Evolutionary conservation across 2,113 vertebrate species (phyloP), one percentile per base, ranked within the genome.

Genomic region (Trogon surrucura): DNA sequence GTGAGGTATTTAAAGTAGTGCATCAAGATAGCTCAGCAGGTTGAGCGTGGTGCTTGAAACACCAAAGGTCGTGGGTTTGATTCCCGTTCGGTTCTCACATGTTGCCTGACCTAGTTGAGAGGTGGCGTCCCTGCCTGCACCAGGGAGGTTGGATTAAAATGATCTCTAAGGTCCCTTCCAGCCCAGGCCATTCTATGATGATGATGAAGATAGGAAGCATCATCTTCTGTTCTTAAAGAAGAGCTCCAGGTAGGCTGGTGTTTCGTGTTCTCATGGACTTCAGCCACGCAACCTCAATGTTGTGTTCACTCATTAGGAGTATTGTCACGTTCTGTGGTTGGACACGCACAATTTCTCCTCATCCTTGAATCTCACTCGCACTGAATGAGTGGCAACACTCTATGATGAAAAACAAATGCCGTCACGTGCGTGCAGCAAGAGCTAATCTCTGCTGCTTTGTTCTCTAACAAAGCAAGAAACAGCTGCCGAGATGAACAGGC

Each of bases 381-480:
- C 86, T 92, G 72, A 61, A 65, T 41, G 45, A 86, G 47, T 58
- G 86, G n/a, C 72, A 80, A 38, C 19, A 5, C 47, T 85, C 67
- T 58, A 13, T 71, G 87, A 45, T 8, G 80, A 38, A 84, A 94
- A 74, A 16, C 60, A 92, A 91, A 81, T 88, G 26, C 47, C 19
- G 23, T 41, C 21, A 51, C 38, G 64, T 48, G 44, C 3, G 1
- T 50, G 45, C 21, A 61, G 88, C 83, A 84, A 38, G 88, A 78
- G 72, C 83, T 86, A 67, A 80, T 90, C 80, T 85, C 51, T 9
- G 88, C 77, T 70, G 75, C 77, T 88, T 93, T 94, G 88, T 86
- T 84, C 72, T 80, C 2, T 58, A 41, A 62, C 83, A 84, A 71
- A 88, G 80, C 64, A 58, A 47, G 87, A 80, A 86, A 41, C 56